Conservation (phyloP, 2,888 invertebrate species). For the Villa cingulata region DNA sequence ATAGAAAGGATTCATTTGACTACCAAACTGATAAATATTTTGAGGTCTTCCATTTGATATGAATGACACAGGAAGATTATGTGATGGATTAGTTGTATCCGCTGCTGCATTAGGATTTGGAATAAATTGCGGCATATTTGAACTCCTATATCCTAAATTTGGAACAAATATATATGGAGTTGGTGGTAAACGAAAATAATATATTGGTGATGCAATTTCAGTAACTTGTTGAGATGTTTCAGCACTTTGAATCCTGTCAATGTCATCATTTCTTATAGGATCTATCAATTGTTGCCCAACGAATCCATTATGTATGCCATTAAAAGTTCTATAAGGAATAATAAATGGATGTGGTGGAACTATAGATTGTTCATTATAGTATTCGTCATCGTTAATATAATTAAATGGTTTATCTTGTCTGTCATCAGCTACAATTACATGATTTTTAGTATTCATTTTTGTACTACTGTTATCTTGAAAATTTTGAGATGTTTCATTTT, state of each 20-base stretch:
- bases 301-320: background rate
- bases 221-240: background rate
- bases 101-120: background rate
- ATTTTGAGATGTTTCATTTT: too few relatives aligned
- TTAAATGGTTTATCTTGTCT: constrained; percentile 3
- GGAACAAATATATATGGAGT: constrained; percentile 34
- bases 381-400: constrained; percentile 5
- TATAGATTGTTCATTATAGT: background rate
- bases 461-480: too few relatives aligned
- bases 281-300: background rate
- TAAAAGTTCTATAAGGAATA: background rate
- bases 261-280: background rate
- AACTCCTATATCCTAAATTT: background rate
- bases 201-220: constrained; percentile 47
- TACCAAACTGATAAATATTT: constrained; percentile 58
- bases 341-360: background rate
- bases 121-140: too few relatives aligned
- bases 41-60: constrained; percentile 71
- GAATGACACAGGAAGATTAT: constrained; percentile 62
- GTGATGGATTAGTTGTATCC: constrained; percentile 41
- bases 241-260: background rate
- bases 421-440: background rate
- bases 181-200: constrained; percentile 64
- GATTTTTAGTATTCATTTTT: too few relatives aligned
- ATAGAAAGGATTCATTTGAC: background rate